Evolutionary conservation across 2,888 invertebrate species (phyloP).

Genomic region (Elmis aenea): DNA sequence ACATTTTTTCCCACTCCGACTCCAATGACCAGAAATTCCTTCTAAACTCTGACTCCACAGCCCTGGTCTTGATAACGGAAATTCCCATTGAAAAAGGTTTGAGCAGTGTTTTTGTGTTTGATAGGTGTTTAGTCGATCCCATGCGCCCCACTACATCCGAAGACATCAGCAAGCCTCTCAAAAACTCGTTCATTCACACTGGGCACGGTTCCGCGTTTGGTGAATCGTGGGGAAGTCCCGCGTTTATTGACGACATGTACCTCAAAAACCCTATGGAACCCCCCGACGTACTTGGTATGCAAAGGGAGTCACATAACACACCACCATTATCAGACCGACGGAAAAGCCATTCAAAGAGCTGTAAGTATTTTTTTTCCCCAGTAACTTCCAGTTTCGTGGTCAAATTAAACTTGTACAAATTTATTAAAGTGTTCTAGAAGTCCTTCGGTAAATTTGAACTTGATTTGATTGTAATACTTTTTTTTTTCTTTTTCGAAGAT

Average conservation of each 20-base stretch:
- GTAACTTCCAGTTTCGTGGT: background rate
- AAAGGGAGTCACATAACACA: conserved; percentile 33
- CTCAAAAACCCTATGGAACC: conserved; percentile 71
- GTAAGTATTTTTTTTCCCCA: conserved; percentile 10
- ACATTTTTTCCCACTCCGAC: too few relatives aligned
- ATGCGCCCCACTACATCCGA: conserved; percentile 61
- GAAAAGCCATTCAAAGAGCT: conserved; percentile 34
- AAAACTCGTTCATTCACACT: conserved; percentile 80
- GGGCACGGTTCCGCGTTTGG: conserved; percentile 70
- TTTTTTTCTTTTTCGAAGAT: conserved; percentile 2
- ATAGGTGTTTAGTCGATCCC: conserved; percentile 60
- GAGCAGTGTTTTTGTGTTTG: conserved; percentile 11
- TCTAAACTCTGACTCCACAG: too few relatives aligned
- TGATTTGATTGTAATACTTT: conserved; percentile 1
- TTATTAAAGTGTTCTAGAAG: too few relatives aligned
- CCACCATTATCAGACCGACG: conserved; percentile 45
- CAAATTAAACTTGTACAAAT: too few relatives aligned
- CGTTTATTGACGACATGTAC: conserved; percentile 73
- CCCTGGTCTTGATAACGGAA: too few relatives aligned
- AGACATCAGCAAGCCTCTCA: conserved; percentile 74
- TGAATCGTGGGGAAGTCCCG: conserved; percentile 80
- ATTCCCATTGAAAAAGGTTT: too few relatives aligned
- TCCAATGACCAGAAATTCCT: too few relatives aligned
- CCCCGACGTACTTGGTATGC: conserved; percentile 56
- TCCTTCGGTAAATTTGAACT: too few relatives aligned